Percentiles rank a stretch among this genome's conserved stretches.
Evolutionary conservation across 2,888 invertebrate genomes (phyloP).

Genomic region (Diloba caeruleocephala): DNA sequence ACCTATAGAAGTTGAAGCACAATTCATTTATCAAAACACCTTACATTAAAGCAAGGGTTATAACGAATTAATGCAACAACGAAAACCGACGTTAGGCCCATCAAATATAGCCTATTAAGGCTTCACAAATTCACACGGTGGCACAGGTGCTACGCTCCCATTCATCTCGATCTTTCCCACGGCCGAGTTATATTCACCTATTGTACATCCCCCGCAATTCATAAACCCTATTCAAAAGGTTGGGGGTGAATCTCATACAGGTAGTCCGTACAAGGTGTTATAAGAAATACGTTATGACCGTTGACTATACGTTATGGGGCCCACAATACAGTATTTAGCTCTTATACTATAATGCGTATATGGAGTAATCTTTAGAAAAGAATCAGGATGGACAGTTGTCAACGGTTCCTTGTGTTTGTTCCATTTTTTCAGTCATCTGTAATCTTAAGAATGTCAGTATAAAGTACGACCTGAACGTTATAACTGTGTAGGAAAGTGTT

Average conservation of each 20-base stretch:
- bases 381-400: slow-evolving; percentile 33
- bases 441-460: no score
- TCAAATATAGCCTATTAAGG: slow-evolving; percentile 45
- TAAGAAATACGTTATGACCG: slow-evolving; percentile 78
- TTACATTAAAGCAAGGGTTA: slow-evolving; percentile 1
- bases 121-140: slow-evolving; percentile 47
- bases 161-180: slow-evolving; percentile 75
- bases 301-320: slow-evolving; percentile 53
- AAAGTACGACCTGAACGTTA: no score
- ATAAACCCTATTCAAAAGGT: slow-evolving; percentile 71
- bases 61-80: slow-evolving; percentile 21
- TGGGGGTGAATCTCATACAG: slow-evolving; percentile 80
- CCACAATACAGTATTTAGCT: slow-evolving; percentile 39
- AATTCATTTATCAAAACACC: not conserved
- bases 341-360: slow-evolving; percentile 22
- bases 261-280: slow-evolving; percentile 69
- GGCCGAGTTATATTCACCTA: slow-evolving; percentile 68
- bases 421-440: slow-evolving; percentile 4
- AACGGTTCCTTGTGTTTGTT: slow-evolving; percentile 23
- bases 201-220: slow-evolving; percentile 78
- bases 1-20: not conserved
- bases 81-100: slow-evolving; percentile 22
- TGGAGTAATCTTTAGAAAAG: slow-evolving; percentile 12
- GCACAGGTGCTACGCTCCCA: slow-evolving; percentile 81
- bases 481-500: no score